Evolutionary conservation across 2,113 vertebrate genomes (phyloP), one percentile per base, ranked within the genome.

Genomic region (Fukomys damarensis): DNA sequence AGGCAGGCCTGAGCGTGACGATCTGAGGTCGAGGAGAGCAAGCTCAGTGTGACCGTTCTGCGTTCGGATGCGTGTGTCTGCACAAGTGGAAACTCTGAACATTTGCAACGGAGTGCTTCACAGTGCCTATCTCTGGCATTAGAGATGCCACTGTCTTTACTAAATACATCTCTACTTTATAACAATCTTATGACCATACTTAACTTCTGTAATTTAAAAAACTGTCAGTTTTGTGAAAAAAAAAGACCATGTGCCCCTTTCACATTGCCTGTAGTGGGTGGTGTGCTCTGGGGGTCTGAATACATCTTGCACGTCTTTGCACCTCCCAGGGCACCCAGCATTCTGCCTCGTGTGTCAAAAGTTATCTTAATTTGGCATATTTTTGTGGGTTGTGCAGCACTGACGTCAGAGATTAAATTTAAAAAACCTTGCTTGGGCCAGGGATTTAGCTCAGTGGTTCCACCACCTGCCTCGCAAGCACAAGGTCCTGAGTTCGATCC

Each of bases 331-430:
- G 70, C 30, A 70, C 4, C 52, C 5, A 63, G 52, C 10, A 76
- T 20, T 66, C 8, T 41, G 20, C 41, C 54, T 95, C 43, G 14
- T 58, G 10, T 52, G 86, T 90, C 81, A 90, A 80, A 96, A 85
- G 28, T 22, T 92, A 28, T 89, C 95, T 95, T 85, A 52, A 70
- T 72, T 32, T 85, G 35, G 74, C 79, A 61, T 81, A 61, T 94
- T 96, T 96, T 80, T 86, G 79, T 41, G 52, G 16, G 54, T 32
- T 26, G 5, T 30, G 82, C 26, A 92, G 30, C 59, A 95, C 28
- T 79, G 80, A 68, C 46, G 61, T 20, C 66, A 30, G 38, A 89
- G 76, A 58, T 76, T 81, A 86, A 70, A 88, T 77, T 66, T 76
- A 70, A 92, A n/a, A n/a, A n/a, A n/a, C n/a, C n/a, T n/a, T n/a